A percentile compares a stretch with the other conserved stretches of the same genome.
phyloP scores from a whole-genome alignment of 2,113 vertebrate genomes.

The Triplophysa siluroides region DNA sequence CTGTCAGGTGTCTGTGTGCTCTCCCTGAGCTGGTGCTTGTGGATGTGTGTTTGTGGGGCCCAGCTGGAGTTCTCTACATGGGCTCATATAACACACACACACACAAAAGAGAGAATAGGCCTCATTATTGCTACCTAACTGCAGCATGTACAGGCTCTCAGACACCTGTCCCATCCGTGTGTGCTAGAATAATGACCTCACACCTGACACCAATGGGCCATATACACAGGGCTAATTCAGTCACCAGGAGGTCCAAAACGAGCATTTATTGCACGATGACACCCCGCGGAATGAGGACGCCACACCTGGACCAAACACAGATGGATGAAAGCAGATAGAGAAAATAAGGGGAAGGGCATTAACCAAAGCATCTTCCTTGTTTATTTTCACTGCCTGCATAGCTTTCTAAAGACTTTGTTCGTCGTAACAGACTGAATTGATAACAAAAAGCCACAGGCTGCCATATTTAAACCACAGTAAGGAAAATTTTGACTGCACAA shows the following conservation, averaged over 20 bases:
- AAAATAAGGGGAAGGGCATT: constrained; percentile 1
- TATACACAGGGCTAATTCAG: constrained; percentile 81
- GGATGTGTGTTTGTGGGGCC: constrained; percentile 77
- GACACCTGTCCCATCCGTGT: constrained; percentile 86
- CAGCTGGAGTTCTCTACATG: constrained; percentile 82
- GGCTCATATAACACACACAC: constrained; percentile 6
- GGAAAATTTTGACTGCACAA: too few relatives aligned
- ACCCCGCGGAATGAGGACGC: constrained; percentile 62
- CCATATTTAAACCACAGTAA: neutral
- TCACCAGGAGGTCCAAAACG: constrained; percentile 79
- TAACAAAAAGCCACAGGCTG: too few relatives aligned
- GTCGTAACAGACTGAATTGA: too few relatives aligned
- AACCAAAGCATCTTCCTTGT: constrained; percentile 33
- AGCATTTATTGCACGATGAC: constrained; percentile 72
- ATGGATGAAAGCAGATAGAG: constrained; percentile 6
- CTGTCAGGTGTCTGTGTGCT: constrained; percentile 89
- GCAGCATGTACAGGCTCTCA: constrained; percentile 86
- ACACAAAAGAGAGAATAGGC: constrained; percentile 70
- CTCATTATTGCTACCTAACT: constrained; percentile 92
- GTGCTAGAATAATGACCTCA: constrained; percentile 84
- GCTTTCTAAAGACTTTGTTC: neutral
- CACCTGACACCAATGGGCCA: constrained; percentile 91
- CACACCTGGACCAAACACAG: constrained; percentile 70
- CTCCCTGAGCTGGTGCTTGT: constrained; percentile 83
- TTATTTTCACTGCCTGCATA: neutral